Conservation (phyloP, 1,140 invertebrate genomes). For the Zaprionus davidi region DNA sequence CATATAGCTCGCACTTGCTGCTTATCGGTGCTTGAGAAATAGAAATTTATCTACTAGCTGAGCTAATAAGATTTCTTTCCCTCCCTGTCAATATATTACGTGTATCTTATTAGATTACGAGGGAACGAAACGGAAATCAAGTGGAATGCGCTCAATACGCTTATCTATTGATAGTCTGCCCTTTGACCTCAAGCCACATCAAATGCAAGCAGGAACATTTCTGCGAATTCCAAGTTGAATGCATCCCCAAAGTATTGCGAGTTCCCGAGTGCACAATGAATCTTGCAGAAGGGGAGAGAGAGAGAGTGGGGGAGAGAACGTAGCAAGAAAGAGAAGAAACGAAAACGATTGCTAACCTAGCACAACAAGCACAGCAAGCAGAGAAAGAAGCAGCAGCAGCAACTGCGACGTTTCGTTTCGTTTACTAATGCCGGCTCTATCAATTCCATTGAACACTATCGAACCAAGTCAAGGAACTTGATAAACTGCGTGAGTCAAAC, state of each 20-base stretch:
- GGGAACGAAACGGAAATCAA: constrained; percentile 35
- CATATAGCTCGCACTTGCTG: background rate
- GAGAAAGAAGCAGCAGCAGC: background rate
- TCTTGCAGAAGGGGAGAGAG: background rate
- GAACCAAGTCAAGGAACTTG: constrained; percentile 43
- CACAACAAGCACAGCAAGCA: constrained; percentile 21
- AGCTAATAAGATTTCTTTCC: constrained; percentile 49
- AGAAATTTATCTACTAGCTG: constrained; percentile 16
- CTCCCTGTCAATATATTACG: background rate
- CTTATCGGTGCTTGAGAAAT: constrained; percentile 52
- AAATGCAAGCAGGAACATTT: background rate
- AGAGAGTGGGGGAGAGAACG: background rate
- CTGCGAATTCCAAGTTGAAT: background rate
- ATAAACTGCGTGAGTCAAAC: constrained; percentile 13
- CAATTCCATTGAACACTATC: constrained; percentile 31
- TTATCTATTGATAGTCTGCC: constrained; percentile 6
- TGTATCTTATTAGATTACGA: constrained; percentile 68
- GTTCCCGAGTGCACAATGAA: constrained; percentile 10
- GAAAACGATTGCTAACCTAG: constrained; percentile 40
- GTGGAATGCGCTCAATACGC: background rate
- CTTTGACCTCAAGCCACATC: background rate
- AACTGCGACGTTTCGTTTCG: background rate
- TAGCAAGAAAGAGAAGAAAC: background rate
- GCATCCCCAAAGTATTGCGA: background rate
- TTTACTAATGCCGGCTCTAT: constrained; percentile 7